Base-by-base conservation (phyloP, 2,797 vertebrate genomes). In the Chrosomus eos region DNA sequence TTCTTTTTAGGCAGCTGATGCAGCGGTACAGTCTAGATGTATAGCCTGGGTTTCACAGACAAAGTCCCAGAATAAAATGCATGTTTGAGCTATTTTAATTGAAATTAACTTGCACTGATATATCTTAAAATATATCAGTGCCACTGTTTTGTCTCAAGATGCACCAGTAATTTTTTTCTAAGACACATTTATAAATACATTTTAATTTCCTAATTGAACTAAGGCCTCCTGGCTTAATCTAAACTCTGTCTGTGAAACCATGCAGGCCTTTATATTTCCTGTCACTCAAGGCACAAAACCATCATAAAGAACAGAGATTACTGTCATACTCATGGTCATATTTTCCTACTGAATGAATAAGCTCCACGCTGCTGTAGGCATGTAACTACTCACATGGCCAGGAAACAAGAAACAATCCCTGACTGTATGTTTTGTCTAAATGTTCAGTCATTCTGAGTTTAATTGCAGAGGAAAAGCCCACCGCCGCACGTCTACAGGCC, bases 371-470 rank as follows among this genome's bases (percentile, higher is more conserved):
- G 23, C 31, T 28, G n/a, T 26, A 53, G 72, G 79, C 83, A 64
- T 72, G 58, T 85, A 77, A 31, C 82, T 71, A 4, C 75, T 66
- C 90, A 21, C 51, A 89, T 81, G 75, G 83, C 88, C 88, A 92
- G 93, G 92, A 94, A 93, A 92, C 73, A 85, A 92, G 90, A 92
- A 94, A 94, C 93, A 94, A 93, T 94, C 91, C 68, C 45, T 66
- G 62, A 23, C 62, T 67, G 85, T 87, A 89, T 95, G 93, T 94
- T 95, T 90, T 94, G 94, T 95, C 92, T 95, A 94, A 95, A 91
- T 93, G 76, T 86, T 91, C 86, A 88, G 68, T 81, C 51, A 88
- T 89, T 88, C 90, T 48, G 48, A 71, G 83, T 75, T 71, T 85
- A 82, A 90, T 90, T 88, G 88, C 88, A n/a, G 88, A 68, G 87